Evolutionary conservation across 2,797 vertebrate genomes (phyloP).

Genomic region (Capromys pilorides): DNA sequence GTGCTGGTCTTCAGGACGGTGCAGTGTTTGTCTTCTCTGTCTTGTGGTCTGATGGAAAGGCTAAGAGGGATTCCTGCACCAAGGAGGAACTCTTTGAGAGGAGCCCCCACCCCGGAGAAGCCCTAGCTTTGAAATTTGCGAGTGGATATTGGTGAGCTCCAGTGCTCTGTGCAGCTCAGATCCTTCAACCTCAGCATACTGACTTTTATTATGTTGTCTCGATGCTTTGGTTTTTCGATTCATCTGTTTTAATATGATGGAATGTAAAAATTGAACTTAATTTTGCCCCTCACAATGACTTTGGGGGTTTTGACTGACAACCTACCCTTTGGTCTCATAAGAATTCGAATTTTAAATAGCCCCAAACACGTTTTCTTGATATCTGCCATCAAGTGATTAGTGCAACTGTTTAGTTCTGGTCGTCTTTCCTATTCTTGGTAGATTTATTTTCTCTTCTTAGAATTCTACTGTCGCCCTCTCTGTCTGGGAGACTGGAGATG

Average conservation of each 20-base stretch:
- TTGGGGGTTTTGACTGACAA: conserved; percentile 58
- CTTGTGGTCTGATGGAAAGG: not conserved
- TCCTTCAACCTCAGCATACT: conserved; percentile 71
- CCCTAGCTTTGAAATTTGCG: conserved; percentile 19
- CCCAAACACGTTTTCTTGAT: conserved; percentile 68
- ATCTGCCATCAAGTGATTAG: conserved; percentile 80
- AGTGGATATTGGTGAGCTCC: not conserved
- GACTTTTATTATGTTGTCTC: conserved; percentile 70
- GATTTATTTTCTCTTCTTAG: conserved; percentile 80
- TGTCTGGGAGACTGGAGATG: conserved; percentile 79
- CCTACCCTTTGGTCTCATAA: conserved; percentile 58
- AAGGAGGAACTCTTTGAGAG: not conserved
- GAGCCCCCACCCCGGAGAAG: not conserved
- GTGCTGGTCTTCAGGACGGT: not conserved
- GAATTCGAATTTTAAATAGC: conserved; percentile 76
- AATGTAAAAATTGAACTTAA: conserved; percentile 68
- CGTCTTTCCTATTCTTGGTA: conserved; percentile 76
- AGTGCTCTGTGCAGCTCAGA: not conserved
- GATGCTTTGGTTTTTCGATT: conserved; percentile 76
- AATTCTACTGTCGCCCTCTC: conserved; percentile 72
- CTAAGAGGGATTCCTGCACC: not conserved
- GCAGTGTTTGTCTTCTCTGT: not conserved
- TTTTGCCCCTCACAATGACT: conserved; percentile 28
- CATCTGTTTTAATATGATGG: conserved; percentile 79
- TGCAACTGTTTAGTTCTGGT: conserved; percentile 79